Base-by-base conservation (phyloP, 2,113 vertebrate species). In the Recurvirostra avosetta region DNA sequence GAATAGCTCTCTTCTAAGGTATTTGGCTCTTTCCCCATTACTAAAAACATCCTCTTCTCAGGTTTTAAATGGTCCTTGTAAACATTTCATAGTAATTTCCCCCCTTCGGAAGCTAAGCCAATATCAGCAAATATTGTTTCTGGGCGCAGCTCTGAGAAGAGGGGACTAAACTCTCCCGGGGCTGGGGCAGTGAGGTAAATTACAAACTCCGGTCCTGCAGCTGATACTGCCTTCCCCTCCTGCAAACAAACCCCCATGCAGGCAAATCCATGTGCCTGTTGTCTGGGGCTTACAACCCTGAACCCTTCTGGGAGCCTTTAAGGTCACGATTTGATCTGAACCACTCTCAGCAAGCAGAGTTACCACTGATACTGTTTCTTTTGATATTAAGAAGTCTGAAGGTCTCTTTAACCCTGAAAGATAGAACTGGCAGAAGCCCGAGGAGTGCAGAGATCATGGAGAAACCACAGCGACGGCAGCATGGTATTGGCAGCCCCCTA, bases 31-130 rank as follows among this genome's bases (percentile, higher is more conserved):
- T 76, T 92, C 30, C 27, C 26, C 27, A 8, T 74, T 76, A 77
- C 34, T 71, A 59, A 91, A 95, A 95, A 85, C 62, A 73, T 91
- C 74, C 36, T 73, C 61, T 82, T 71, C 61, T 84, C 30, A 20
- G 75, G 59, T 90, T 94, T 87, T 84, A 79, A 68, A 66, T 11
- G n/a, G 32, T 34, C 19, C 36, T 70, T 74, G 53, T 89, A 95
- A 92, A 90, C 47, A 86, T 86, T 94, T 83, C 40, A 5, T 52
- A 76, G 82, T 73, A 76, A 93, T 92, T 88, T 83, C 9, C n/a
- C 41, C 15, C 3, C 30, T 79, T 58, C 23, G 30, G 30, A 47
- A 55, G 14, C 26, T 74, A 88, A 85, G 38, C 53, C 75, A 84
- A 5, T 53, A 88, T 61, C 56, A 90, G 76, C 45, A 92, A 91